Evolutionary conservation across 2,113 vertebrate species (phyloP).

Genomic region (Saccopteryx bilineata): DNA sequence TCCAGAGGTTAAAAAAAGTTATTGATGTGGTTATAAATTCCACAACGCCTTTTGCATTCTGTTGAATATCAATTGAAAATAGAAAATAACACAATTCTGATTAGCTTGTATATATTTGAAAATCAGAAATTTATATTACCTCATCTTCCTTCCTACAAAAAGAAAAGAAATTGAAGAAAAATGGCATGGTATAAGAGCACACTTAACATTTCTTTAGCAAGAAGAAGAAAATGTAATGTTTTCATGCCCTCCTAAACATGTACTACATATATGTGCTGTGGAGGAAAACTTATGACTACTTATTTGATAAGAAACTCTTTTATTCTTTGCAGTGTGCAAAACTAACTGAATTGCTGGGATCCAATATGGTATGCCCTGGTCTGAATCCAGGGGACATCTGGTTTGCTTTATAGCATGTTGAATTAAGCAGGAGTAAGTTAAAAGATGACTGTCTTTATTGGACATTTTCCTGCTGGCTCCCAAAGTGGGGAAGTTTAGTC

Average conservation of each 20-base stretch:
- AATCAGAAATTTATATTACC: background rate
- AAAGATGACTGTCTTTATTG: background rate
- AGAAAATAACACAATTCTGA: background rate
- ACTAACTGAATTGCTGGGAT: background rate
- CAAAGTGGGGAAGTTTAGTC: background rate
- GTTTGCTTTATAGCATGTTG: background rate
- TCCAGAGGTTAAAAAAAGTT: background rate
- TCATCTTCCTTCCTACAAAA: background rate
- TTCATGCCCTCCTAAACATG: background rate
- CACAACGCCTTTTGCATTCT: background rate
- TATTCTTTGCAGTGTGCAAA: background rate
- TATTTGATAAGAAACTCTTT: background rate
- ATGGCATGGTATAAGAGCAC: background rate
- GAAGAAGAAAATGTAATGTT: background rate
- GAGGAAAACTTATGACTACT: background rate
- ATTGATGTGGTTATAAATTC: background rate
- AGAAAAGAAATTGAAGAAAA: background rate
- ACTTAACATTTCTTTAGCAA: background rate
- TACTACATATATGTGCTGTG: background rate
- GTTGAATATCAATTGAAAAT: background rate
- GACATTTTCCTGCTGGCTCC: background rate
- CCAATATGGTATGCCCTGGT: background rate
- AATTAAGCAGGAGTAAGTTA: background rate
- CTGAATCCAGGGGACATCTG: background rate
- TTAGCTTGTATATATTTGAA: background rate